Base-by-base conservation (phyloP, 2,888 invertebrate genomes). In the Temnothorax ravouxi region DNA sequence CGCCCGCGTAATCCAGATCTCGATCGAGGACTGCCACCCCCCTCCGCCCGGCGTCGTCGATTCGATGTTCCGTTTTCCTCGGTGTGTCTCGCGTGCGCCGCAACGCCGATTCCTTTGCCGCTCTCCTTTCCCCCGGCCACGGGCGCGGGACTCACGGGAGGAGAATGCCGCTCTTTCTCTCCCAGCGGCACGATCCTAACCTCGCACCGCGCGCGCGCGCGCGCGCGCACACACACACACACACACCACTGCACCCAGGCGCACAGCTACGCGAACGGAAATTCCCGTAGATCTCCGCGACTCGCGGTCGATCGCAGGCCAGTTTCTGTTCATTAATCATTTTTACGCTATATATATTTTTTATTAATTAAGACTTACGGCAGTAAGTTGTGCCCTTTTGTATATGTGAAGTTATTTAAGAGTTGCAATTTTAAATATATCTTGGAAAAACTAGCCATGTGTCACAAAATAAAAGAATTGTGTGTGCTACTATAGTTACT, bases 1-100 rank as follows among this genome's bases (percentile, higher is more conserved):
- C 93, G 90, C 92, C 93, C 92, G 93, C 90, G 93, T 93, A 93
- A 94, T 94, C 94, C 94, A 94, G 94, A 94, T 94, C 94, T 93
- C 88, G 79, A 86, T 87, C 79, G 76, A 64, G 84, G 52, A 80
- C 76, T n/a, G 54, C 62, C 64, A 15, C 41, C 80, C 47, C 44
- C 64, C 61, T 2, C 67, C 69, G 34, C 61, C 66, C 52, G 67
- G 64, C 69, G 79, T 54, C 75, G 72, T 72, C 77, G 69, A 50
- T 44, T n/a, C 84, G 67, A 87, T 88, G 85, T 87, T 82, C 83
- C 64, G 79, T 85, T 77, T 56, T 87, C 85, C 86, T 80, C 25
- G 50, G 52, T 85, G 84, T 8, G 0, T 1, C 41, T 1, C 79
- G 82, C 38, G 50, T 3, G 47, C 47, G 47, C 79, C 77, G 76